Evolutionary conservation across 2,888 invertebrate genomes (phyloP).

Genomic region (Helicoverpa assulta): DNA sequence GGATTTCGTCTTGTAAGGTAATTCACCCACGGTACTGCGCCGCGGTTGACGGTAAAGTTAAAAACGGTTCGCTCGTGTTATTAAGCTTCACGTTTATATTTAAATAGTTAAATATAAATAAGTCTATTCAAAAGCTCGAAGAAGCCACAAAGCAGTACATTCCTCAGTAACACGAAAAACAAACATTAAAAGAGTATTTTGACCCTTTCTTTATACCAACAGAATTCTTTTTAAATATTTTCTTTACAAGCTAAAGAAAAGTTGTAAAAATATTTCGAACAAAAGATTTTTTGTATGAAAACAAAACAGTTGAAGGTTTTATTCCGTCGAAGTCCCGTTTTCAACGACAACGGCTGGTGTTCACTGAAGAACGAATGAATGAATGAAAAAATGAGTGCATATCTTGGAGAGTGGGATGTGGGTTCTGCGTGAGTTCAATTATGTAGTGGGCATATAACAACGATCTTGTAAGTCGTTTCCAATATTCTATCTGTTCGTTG

Average conservation of each 20-base stretch:
- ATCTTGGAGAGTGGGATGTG: slow-evolving; percentile 20
- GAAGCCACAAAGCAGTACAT: slow-evolving; percentile 48
- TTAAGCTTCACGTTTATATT: background rate
- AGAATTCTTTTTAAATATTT: slow-evolving; percentile 45
- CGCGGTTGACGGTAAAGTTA: too few species aligned
- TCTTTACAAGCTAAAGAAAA: slow-evolving; percentile 24
- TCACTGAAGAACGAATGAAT: slow-evolving; percentile 29
- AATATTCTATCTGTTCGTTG: too few species aligned
- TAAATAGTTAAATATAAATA: background rate
- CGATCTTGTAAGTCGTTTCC: too few species aligned
- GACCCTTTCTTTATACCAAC: slow-evolving; percentile 46
- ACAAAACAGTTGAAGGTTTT: slow-evolving; percentile 45
- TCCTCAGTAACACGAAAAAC: slow-evolving; percentile 40
- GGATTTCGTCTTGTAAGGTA: too few species aligned
- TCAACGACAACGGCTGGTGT: slow-evolving; percentile 30
- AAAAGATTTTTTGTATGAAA: slow-evolving; percentile 37
- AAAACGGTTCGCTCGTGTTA: too few species aligned
- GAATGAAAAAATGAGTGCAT: slow-evolving; percentile 19
- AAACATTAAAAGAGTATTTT: slow-evolving; percentile 50
- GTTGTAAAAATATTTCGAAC: slow-evolving; percentile 41
- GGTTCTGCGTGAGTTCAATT: slow-evolving; percentile 12
- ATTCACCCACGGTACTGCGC: too few species aligned
- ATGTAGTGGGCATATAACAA: background rate
- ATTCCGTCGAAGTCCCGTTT: slow-evolving; percentile 21
- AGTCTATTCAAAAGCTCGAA: background rate